Evolutionary conservation across 1,140 invertebrate genomes (phyloP), one percentile per base, ranked within the genome.

Genomic region (Samia ricini): DNA sequence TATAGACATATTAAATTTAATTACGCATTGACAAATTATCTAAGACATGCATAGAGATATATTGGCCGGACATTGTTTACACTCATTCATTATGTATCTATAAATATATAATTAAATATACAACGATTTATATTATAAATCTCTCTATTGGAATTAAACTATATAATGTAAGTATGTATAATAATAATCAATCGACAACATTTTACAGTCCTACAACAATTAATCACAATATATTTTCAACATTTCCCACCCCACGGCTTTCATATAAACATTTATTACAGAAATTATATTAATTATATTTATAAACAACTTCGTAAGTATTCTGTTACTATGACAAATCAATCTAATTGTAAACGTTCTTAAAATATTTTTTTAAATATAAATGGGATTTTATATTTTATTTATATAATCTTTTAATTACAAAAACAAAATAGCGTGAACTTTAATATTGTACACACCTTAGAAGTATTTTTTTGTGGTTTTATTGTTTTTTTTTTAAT

Each of bases 391-490:
- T 56, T 79, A 42, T 42, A 42, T 42, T 42, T 42, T 42, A 42
- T 12, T 42, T 71, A 72, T 80, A 81, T 81, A 79, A 78, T 80
- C 72, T 79, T 70, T 76, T 77, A 68, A 68, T 74, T 75, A 77
- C 76, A 71, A 74, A 59, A 52, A 20, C 61, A 69, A 72, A 79
- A n/a, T n/a, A 70, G 72, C 78, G 69, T 76, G 69, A 72, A 78
- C 79, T 82, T 78, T 82, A 88, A 84, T 85, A 86, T 89, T 86
- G 85, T 89, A 86, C 77, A 85, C 81, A 79, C 64, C 83, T 87
- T 81, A 79, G 82, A 75, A 70, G 62, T 76, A 73, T 67, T 78
- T 74, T 67, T 79, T 81, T 79, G 83, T 77, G 75, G 59, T 87
- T 81, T 75, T 56, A 33, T n/a, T 33, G 68, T 76, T 64, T 71